Conservation (phyloP, 2,888 invertebrate species). For the Phragmatobia fuliginosa region DNA sequence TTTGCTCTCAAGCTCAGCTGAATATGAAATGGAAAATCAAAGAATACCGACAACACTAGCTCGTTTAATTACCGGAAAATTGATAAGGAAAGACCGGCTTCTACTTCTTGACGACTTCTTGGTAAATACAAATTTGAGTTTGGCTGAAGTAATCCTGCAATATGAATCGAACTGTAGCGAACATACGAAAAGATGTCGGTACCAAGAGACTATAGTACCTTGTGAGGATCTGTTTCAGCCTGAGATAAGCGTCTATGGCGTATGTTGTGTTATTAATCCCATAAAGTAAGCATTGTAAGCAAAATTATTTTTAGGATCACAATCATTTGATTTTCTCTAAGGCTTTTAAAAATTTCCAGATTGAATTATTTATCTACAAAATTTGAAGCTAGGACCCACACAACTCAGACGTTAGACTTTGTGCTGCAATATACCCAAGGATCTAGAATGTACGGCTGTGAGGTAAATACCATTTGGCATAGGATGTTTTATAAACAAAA, state of each 20-base stretch:
- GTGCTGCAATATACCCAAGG: constrained; percentile 63
- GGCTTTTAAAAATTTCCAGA: constrained; percentile 29
- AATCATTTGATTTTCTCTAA: background rate
- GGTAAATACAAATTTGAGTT: constrained; percentile 51
- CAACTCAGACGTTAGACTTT: constrained; percentile 54
- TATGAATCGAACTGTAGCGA: constrained; percentile 60
- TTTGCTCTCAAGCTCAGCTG: constrained; percentile 36
- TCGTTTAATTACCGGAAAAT: constrained; percentile 57
- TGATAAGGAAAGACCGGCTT: constrained; percentile 50
- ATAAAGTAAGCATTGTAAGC: constrained; percentile 53
- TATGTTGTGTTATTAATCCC: constrained; percentile 70
- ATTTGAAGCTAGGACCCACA: background rate
- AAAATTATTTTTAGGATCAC: background rate
- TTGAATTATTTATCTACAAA: constrained; percentile 27
- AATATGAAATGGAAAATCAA: constrained; percentile 34
- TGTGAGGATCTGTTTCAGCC: constrained; percentile 65
- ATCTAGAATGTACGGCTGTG: constrained; percentile 55
- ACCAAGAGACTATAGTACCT: constrained; percentile 56
- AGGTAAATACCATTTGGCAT: constrained; percentile 51
- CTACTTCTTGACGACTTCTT: constrained; percentile 59
- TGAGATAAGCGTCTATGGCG: constrained; percentile 64
- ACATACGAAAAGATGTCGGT: constrained; percentile 63
- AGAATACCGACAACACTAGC: constrained; percentile 54
- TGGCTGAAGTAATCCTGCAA: constrained; percentile 58
- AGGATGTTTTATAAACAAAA: background rate